phyloP scores from a whole-genome alignment of 2,113 vertebrate species.

The Petaurus breviceps region DNA sequence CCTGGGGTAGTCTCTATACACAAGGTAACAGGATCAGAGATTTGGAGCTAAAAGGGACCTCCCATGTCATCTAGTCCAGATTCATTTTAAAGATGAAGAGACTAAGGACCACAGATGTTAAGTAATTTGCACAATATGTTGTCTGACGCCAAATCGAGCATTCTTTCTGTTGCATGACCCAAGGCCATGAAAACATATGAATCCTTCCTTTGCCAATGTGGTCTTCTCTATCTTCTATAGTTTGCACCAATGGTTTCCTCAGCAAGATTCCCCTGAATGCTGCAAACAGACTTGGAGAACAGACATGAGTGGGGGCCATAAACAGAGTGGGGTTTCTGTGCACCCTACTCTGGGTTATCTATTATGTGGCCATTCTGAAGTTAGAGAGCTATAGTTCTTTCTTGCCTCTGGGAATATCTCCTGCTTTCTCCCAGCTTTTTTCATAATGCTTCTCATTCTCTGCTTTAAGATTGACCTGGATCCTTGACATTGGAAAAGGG shows the following conservation, averaged over 20 bases:
- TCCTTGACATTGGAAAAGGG: not conserved
- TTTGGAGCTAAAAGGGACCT: not conserved
- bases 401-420: not conserved
- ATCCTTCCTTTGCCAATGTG: not conserved
- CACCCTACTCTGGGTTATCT: not conserved
- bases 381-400: not conserved
- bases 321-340: not conserved
- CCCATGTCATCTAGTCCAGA: not conserved
- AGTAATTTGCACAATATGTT: not conserved
- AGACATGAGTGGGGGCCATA: too few relatives aligned
- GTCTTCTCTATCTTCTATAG: not conserved
- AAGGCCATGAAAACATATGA: not conserved
- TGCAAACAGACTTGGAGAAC: not conserved
- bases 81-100: not conserved
- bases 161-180: not conserved
- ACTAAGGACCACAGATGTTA: not conserved
- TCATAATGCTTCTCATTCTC: not conserved
- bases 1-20: not conserved
- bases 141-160: not conserved
- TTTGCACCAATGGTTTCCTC: not conserved
- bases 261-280: not conserved
- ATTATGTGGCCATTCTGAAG: not conserved
- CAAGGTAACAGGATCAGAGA: not conserved
- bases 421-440: not conserved
- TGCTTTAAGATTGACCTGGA: not conserved